Evolutionary conservation across 2,797 vertebrate genomes (phyloP).

Genomic region (Rhinella marina): DNA sequence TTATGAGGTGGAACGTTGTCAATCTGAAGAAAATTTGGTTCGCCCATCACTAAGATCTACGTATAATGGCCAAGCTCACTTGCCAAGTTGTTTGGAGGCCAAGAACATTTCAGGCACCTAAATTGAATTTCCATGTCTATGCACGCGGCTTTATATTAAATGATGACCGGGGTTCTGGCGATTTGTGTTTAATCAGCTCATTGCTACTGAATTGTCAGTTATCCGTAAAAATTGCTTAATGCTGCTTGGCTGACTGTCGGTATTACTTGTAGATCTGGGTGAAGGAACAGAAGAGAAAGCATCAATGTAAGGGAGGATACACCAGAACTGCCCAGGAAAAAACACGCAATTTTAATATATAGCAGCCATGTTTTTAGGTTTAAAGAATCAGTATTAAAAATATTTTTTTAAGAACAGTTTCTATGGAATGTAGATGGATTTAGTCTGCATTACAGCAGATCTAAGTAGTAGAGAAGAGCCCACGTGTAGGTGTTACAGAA

Average conservation of each 20-base stretch:
- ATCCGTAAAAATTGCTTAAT: neutral
- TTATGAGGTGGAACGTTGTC: no score
- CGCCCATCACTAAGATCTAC: neutral
- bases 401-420: no score
- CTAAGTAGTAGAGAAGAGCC: no score
- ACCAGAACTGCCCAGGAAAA: neutral
- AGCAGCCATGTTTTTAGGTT: neutral
- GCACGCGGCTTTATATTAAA: neutral
- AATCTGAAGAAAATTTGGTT: no score
- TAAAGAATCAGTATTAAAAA: neutral
- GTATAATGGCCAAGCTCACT: neutral
- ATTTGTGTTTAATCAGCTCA: neutral
- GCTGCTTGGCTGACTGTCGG: neutral
- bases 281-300: neutral
- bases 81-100: constrained; percentile 1
- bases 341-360: neutral
- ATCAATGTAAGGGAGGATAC: neutral
- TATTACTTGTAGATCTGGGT: neutral
- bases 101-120: neutral
- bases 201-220: neutral
- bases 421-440: no score
- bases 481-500: no score
- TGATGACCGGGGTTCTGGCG: neutral
- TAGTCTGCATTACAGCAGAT: no score
- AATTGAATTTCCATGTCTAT: neutral